These are phyloP conservation scores for Columba livia DNA, from an alignment of 2,113 vertebrate species.

Conservation along the genomic window DNA sequence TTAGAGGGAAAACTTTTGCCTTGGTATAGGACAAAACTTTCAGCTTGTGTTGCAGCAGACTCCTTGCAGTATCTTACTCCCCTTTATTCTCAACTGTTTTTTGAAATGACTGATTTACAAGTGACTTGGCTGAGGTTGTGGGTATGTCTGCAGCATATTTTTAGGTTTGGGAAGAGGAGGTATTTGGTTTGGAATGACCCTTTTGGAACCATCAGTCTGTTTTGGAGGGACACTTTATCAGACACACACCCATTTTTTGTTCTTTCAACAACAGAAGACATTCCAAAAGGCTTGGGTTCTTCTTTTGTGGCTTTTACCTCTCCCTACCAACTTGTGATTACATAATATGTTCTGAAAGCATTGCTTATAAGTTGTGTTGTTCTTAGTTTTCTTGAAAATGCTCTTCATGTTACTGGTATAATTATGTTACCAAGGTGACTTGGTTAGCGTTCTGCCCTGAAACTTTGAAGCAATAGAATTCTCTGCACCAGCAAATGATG, in stretches of 20 bases:
- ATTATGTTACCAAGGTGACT: too few species aligned
- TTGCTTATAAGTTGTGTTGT: neutral
- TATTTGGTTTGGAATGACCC: neutral
- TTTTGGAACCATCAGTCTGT: neutral
- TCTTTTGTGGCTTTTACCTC: neutral
- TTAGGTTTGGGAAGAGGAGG: neutral
- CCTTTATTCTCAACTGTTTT: neutral
- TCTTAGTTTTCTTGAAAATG: neutral
- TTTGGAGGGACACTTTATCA: neutral
- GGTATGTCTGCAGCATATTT: neutral
- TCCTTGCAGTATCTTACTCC: neutral
- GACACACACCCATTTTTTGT: neutral
- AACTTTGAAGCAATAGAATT: too few species aligned
- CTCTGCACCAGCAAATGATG: too few species aligned
- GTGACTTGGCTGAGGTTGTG: neutral
- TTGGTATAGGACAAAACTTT: neutral
- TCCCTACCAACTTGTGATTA: neutral
- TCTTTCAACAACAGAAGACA: neutral
- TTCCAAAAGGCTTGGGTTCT: neutral
- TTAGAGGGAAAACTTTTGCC: neutral
- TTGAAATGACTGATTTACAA: neutral
- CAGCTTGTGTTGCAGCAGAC: neutral
- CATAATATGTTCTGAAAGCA: neutral
- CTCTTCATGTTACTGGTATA: neutral
- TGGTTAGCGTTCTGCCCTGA: too few species aligned